Percentiles rank a stretch among this genome's conserved stretches.
Evolutionary conservation across 2,888 invertebrate species (phyloP).

Genomic region (Bhutanitis thaidina): DNA sequence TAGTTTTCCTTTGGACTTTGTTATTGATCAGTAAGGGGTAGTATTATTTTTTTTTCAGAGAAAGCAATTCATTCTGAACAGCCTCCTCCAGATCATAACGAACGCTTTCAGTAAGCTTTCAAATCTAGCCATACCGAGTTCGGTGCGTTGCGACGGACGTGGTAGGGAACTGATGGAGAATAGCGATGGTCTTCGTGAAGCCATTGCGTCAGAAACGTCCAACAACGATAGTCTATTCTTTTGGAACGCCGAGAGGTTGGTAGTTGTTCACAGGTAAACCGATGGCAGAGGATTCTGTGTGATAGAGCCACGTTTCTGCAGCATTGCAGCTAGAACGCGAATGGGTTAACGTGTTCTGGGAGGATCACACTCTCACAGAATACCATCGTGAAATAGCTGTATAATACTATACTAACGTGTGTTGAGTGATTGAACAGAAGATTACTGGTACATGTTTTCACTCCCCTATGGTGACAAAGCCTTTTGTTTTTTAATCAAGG

Average conservation of each 20-base stretch:
- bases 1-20: too few relatives aligned
- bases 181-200: slow-evolving; percentile 40
- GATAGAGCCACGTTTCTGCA: too few relatives aligned
- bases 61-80: slow-evolving; percentile 42
- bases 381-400: too few relatives aligned
- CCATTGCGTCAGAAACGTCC: slow-evolving; percentile 45
- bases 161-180: slow-evolving; percentile 41
- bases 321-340: too few relatives aligned
- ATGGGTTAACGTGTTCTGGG: too few relatives aligned
- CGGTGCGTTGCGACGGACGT: slow-evolving; percentile 43
- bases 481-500: too few relatives aligned
- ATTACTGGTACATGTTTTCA: too few relatives aligned
- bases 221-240: slow-evolving; percentile 58
- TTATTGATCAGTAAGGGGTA: not conserved
- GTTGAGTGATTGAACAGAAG: too few relatives aligned
- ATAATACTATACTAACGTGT: too few relatives aligned
- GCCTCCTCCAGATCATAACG: slow-evolving; percentile 43
- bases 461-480: too few relatives aligned
- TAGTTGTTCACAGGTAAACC: not conserved
- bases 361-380: too few relatives aligned
- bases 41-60: slow-evolving; percentile 31
- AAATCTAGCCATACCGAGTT: slow-evolving; percentile 26
- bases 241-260: slow-evolving; percentile 58
- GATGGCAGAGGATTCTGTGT: too few relatives aligned
- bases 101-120: slow-evolving; percentile 44